Evolutionary conservation across 2,888 invertebrate genomes (phyloP), one percentile per base, ranked within the genome.

Genomic region (Dermolepida albohirtum): DNA sequence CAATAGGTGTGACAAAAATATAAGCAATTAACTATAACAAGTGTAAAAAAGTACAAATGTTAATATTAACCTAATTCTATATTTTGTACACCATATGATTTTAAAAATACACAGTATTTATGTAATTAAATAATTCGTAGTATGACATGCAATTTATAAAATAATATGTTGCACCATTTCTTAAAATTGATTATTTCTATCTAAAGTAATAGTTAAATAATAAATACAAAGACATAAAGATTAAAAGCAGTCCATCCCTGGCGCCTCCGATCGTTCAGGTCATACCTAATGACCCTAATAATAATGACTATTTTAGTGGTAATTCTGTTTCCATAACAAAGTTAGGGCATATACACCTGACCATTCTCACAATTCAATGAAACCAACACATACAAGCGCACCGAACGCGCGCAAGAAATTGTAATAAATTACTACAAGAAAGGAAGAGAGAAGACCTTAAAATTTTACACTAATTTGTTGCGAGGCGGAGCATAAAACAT

Each of bases 251-350:
- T 59, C 27, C 59, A 44, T 8, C 52, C 16, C 52, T 62, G 41
- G 16, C 41, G 16, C n/a, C 41, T 34, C 39, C 49, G 39, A 59
- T 59, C 59, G 43, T 10, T 39, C 52, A 73, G 76, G 78, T 78
- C 78, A 77, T 77, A 78, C 74, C 78, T 79, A 79, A 80, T 80
- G 78, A 80, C 78, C 78, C 78, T 78, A 77, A 79, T 79, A 77
- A 78, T 79, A 78, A 80, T 80, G 79, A 79, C 78, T 80, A 76
- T 79, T 81, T 80, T 78, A 79, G 79, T 78, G 78, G 79, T 80
- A 80, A 80, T 80, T 80, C 74, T 79, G 81, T 80, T 80, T 80
- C 80, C 79, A 80, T 80, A 81, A 81, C 78, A 80, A 81, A 81
- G 80, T 80, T 81, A 78, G 79, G 77, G 77, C 74, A 71, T 68